Evolutionary conservation across 2,797 vertebrate species (phyloP).

Genomic region (Pseudochaenichthys georgianus): DNA sequence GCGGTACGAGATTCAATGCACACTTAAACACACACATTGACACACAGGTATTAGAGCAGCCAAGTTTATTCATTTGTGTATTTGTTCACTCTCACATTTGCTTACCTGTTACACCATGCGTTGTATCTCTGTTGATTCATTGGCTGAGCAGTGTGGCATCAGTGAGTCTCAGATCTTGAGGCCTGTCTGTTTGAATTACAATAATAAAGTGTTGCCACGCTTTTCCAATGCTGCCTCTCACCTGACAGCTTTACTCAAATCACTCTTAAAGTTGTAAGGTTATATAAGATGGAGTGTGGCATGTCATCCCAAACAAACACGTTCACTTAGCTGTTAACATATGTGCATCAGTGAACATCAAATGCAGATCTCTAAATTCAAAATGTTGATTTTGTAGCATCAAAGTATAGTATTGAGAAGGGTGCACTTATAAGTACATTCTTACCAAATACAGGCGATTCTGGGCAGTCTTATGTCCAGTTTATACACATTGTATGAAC

Average conservation of each 20-base stretch:
- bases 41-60: background rate
- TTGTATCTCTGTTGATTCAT: constrained; percentile 1
- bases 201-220: constrained; percentile 51
- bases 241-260: constrained; percentile 8
- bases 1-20: constrained; percentile 77
- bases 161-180: background rate
- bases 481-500: too few relatives aligned
- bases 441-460: too few relatives aligned
- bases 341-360: background rate
- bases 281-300: background rate
- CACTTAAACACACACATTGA: constrained; percentile 6
- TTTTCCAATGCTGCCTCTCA: constrained; percentile 25
- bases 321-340: background rate
- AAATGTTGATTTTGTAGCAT: background rate
- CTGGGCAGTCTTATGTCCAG: too few relatives aligned
- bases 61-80: background rate
- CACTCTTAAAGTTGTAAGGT: background rate
- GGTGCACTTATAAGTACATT: too few relatives aligned
- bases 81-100: background rate
- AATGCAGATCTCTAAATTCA: background rate
- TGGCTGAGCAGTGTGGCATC: constrained; percentile 19
- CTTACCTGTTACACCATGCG: constrained; percentile 11
- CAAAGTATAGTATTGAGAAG: too few relatives aligned
- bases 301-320: background rate
- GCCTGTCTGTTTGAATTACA: constrained; percentile 16